phyloP scores from a whole-genome alignment of 2,797 vertebrate species.

The Lacerta viridis region DNA sequence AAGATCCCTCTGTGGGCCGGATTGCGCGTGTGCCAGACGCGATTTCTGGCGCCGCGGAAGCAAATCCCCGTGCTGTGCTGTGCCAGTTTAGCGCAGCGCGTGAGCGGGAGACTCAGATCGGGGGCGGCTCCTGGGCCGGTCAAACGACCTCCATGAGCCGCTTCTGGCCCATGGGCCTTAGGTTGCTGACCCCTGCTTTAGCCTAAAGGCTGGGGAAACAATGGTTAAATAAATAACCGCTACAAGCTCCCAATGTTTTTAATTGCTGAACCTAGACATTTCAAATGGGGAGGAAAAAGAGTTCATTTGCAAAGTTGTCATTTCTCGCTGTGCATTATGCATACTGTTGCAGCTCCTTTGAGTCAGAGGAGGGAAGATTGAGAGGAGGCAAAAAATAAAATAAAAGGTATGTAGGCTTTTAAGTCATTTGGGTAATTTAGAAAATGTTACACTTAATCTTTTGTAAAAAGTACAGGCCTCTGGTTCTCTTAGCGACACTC shows the following conservation, averaged over 20 bases:
- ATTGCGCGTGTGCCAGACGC: too few species aligned
- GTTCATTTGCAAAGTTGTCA: neutral
- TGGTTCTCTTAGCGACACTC: conserved; percentile 7
- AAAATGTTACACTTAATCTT: conserved; percentile 31
- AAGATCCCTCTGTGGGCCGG: too few species aligned
- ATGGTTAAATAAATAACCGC: neutral
- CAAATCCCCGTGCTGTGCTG: too few species aligned
- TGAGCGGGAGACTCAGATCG: too few species aligned
- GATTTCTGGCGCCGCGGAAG: too few species aligned
- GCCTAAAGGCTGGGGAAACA: neutral
- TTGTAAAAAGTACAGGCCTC: neutral
- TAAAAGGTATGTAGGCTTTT: conserved; percentile 9
- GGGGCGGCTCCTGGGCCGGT: too few species aligned
- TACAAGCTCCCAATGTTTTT: neutral
- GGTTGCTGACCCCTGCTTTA: neutral
- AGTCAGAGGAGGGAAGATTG: neutral
- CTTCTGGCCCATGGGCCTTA: too few species aligned
- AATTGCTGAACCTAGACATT: neutral
- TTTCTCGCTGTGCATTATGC: neutral
- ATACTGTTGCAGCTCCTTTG: neutral
- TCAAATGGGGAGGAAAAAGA: neutral
- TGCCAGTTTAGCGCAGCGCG: too few species aligned
- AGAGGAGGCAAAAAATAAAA: neutral
- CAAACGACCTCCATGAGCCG: too few species aligned
- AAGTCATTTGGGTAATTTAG: conserved; percentile 30